Evolutionary conservation across 2,888 invertebrate species (phyloP).

Genomic region (Loripinus fragilis): DNA sequence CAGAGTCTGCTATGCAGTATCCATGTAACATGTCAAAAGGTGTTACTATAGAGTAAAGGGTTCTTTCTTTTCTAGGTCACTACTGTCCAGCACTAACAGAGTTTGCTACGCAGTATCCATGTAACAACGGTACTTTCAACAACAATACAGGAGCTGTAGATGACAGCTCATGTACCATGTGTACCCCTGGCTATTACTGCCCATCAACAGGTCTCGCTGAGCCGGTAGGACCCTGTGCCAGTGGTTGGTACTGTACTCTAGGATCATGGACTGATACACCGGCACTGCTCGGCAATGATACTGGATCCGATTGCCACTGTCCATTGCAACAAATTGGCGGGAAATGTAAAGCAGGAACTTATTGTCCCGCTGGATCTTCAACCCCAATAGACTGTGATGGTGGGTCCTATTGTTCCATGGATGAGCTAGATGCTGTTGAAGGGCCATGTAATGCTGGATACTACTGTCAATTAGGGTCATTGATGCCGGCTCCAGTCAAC

Average conservation of each 20-base stretch:
- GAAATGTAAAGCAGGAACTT: constrained; percentile 77
- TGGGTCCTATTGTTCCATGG: constrained; percentile 77
- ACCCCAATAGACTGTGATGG: constrained; percentile 73
- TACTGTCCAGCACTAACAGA: constrained; percentile 75
- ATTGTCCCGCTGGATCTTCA: constrained; percentile 78
- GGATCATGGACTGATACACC: constrained; percentile 78
- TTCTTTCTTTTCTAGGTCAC: constrained; percentile 64
- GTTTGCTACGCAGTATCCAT: constrained; percentile 77
- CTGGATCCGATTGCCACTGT: constrained; percentile 70
- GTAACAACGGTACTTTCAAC: constrained; percentile 79
- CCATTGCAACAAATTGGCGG: constrained; percentile 77
- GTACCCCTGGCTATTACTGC: constrained; percentile 80
- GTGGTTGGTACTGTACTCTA: constrained; percentile 80
- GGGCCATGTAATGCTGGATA: constrained; percentile 79
- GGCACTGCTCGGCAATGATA: constrained; percentile 71
- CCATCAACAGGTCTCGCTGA: constrained; percentile 70
- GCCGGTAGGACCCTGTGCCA: constrained; percentile 76
- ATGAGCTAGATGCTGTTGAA: constrained; percentile 71
- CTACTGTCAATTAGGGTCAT: constrained; percentile 77
- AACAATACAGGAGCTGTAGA: constrained; percentile 69
- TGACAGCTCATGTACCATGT: constrained; percentile 72
- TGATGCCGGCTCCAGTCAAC: constrained; percentile 78
- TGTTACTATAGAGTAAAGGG: too few species aligned
- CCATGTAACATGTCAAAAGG: too few species aligned
- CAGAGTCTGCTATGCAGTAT: too few species aligned